These are phyloP conservation scores for Neomorphus geoffroyi DNA, from an alignment of 2,797 vertebrate genomes.

Conservation along the genomic window DNA sequence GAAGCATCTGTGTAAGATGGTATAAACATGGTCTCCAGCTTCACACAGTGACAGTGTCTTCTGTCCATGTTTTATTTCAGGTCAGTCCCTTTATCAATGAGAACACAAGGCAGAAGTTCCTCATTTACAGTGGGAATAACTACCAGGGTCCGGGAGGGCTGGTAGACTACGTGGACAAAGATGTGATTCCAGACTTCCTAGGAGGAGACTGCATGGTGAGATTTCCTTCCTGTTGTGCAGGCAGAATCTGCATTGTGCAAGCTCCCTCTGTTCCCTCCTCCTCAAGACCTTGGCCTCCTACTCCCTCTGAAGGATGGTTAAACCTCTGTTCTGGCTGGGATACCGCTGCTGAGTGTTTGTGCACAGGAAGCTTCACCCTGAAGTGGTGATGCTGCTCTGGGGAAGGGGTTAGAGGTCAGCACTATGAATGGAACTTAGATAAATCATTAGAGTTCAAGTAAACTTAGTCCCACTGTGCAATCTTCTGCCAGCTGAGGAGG, in stretches of 20 bases:
- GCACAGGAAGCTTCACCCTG: background rate
- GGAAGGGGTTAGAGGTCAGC: background rate
- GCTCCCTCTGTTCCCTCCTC: background rate
- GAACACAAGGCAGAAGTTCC: constrained; percentile 83
- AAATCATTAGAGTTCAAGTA: background rate
- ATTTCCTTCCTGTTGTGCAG: background rate
- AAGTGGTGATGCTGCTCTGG: background rate
- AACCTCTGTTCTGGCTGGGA: background rate
- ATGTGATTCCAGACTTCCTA: constrained; percentile 83
- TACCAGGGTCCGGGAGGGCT: constrained; percentile 82
- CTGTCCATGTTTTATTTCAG: constrained; percentile 33
- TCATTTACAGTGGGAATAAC: constrained; percentile 83
- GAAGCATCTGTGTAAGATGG: accelerated
- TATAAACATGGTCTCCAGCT: background rate
- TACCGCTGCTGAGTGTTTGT: no score
- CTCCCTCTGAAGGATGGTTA: background rate
- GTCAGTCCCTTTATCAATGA: constrained; percentile 87
- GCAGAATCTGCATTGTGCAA: background rate
- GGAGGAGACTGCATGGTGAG: constrained; percentile 84
- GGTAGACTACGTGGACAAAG: constrained; percentile 81
- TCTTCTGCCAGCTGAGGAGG: background rate
- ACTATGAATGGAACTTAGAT: background rate
- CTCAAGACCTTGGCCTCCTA: background rate
- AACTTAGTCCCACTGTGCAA: background rate
- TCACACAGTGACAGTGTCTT: background rate